Conservation (phyloP, 2,797 vertebrate species). For the Acrossocheilus fasciatus region DNA sequence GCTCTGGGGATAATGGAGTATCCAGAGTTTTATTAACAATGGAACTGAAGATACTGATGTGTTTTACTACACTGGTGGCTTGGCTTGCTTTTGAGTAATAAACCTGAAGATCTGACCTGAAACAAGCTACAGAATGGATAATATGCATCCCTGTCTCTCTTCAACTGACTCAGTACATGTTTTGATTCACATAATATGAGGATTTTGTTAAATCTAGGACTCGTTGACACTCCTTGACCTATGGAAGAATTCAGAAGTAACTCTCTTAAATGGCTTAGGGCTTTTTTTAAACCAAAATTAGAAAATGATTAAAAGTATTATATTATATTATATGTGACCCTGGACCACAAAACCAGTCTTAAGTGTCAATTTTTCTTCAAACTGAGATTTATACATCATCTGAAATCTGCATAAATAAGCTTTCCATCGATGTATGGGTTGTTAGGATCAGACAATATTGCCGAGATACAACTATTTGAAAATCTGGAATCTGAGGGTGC, state of each 20-base stretch:
- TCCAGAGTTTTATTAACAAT: constrained; percentile 65
- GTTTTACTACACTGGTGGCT: constrained; percentile 78
- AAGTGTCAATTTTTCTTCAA: too few relatives aligned
- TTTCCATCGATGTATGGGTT: too few relatives aligned
- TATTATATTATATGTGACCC: background rate
- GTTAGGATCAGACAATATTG: too few relatives aligned
- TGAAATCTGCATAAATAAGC: too few relatives aligned
- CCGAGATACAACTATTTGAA: too few relatives aligned
- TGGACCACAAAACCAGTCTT: too few relatives aligned
- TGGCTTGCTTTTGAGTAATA: constrained; percentile 79
- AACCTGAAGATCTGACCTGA: background rate
- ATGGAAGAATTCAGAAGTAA: background rate
- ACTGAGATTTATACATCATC: too few relatives aligned
- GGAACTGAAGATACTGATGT: constrained; percentile 73
- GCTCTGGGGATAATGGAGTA: constrained; percentile 79
- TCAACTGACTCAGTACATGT: background rate
- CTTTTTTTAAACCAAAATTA: background rate
- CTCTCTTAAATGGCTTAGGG: background rate
- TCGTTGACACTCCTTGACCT: background rate
- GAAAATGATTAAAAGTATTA: background rate
- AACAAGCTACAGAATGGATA: constrained; percentile 16
- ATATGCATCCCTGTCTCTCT: background rate
- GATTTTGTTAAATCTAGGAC: background rate
- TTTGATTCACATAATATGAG: background rate
- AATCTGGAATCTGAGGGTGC: too few relatives aligned